A percentile compares a stretch with the other conserved stretches of the same genome.
Conservation (phyloP, 2,888 invertebrate species). For the Lamellibrachia columna region DNA sequence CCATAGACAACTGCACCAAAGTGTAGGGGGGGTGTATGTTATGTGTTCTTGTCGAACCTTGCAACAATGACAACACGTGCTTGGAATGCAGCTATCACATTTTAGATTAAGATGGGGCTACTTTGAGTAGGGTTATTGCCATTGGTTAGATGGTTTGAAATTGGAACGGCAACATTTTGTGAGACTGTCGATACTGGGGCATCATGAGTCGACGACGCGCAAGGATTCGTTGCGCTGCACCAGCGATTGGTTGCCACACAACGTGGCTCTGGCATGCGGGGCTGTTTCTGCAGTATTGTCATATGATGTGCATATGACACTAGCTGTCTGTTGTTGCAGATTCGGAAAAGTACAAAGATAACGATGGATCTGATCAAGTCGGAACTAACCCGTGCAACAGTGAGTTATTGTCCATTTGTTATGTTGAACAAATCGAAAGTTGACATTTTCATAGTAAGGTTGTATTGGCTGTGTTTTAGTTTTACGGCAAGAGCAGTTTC, state of each 20-base stretch:
- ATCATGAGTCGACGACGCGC: neutral
- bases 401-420: constrained; percentile 64
- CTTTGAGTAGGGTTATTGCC: neutral
- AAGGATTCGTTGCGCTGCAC: constrained; percentile 5
- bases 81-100: constrained; percentile 49
- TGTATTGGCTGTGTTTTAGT: neutral
- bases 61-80: neutral
- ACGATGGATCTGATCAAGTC: constrained; percentile 85
- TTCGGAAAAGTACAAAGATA: constrained; percentile 77
- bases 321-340: constrained; percentile 69
- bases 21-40: neutral
- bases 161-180: neutral
- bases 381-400: constrained; percentile 85
- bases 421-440: neutral
- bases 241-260: constrained; percentile 13
- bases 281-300: neutral
- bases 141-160: neutral
- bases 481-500: neutral
- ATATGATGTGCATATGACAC: neutral
- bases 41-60: neutral
- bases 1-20: neutral
- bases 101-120: neutral
- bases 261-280: constrained; percentile 6
- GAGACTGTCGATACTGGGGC: neutral
- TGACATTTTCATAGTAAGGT: neutral